A percentile compares a stretch with the other conserved stretches of the same genome.
phyloP scores from a whole-genome alignment of 2,888 invertebrate genomes.

The Nineta flava region DNA sequence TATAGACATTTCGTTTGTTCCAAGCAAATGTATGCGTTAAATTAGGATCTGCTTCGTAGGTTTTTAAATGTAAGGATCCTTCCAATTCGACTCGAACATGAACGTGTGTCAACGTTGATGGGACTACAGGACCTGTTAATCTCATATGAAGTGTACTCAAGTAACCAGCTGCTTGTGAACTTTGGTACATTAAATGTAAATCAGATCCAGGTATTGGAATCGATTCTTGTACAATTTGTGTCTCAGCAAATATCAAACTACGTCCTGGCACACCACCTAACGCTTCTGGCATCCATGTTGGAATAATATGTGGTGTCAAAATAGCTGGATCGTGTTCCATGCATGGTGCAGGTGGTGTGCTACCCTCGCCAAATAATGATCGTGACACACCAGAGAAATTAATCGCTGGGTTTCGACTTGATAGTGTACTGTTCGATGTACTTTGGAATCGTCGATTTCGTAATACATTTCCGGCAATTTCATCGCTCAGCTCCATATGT shows the following conservation, averaged over 20 bases:
- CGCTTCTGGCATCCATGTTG: constrained; percentile 81
- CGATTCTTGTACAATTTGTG: constrained; percentile 94
- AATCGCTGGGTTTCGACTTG: constrained; percentile 26
- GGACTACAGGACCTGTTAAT: constrained; percentile 64
- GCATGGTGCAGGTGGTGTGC: constrained; percentile 46
- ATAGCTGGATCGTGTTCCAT: constrained; percentile 75
- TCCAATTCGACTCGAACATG: constrained; percentile 88
- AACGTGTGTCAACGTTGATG: constrained; percentile 68
- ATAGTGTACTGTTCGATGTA: constrained; percentile 9
- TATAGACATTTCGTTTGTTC: constrained; percentile 95
- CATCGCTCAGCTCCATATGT: constrained; percentile 71
- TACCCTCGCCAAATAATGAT: constrained; percentile 32
- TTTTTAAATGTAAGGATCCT: constrained; percentile 79
- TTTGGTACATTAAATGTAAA: constrained; percentile 87
- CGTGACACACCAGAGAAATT: constrained; percentile 39
- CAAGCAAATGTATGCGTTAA: constrained; percentile 92
- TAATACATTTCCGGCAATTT: constrained; percentile 22
- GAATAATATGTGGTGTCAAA: constrained; percentile 70
- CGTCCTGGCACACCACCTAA: constrained; percentile 69
- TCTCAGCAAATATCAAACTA: constrained; percentile 79
- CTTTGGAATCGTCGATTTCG: constrained; percentile 4
- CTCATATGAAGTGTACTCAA: constrained; percentile 84
- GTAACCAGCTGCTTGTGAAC: constrained; percentile 88
- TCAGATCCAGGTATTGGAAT: constrained; percentile 88
- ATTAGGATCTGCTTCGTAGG: constrained; percentile 92